A percentile compares a stretch with the other conserved stretches of the same genome.
Conservation (phyloP, 2,113 vertebrate genomes). For the rat (Rattus norvegicus) region DNA sequence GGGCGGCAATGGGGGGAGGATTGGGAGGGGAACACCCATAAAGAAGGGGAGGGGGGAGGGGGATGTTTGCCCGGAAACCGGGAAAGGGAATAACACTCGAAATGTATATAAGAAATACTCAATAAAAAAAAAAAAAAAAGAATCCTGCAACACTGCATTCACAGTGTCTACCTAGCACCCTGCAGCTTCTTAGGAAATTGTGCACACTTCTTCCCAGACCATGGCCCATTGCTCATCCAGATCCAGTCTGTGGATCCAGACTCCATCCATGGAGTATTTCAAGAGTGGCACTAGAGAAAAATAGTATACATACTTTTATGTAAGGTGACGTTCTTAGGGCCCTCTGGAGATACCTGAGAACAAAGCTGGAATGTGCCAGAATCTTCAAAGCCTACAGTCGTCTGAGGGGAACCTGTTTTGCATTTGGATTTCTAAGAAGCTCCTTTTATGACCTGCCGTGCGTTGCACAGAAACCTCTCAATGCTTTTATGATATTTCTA, state of each 20-base stretch:
- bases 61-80: no score
- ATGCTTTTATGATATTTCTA: slow-evolving; percentile 44
- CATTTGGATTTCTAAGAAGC: slow-evolving; percentile 70
- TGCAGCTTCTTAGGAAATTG: slow-evolving; percentile 46
- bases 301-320: slow-evolving; percentile 61
- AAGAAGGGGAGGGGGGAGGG: no score
- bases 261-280: slow-evolving; percentile 47
- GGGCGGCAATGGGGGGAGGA: no score
- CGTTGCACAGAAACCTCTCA: slow-evolving; percentile 50
- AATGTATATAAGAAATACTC: no score
- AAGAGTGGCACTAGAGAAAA: slow-evolving; percentile 66
- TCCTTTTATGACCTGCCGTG: slow-evolving; percentile 65
- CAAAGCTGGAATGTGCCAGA: slow-evolving; percentile 77
- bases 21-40: no score
- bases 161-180: background rate
- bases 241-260: slow-evolving; percentile 21
- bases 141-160: background rate
- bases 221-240: slow-evolving; percentile 13
- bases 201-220: slow-evolving; percentile 38
- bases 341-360: slow-evolving; percentile 77
- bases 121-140: no score
- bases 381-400: slow-evolving; percentile 77
- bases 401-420: slow-evolving; percentile 70
- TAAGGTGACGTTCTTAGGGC: slow-evolving; percentile 62
- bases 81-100: no score